Percentiles rank a stretch among this genome's conserved stretches.
Evolutionary conservation across 2,113 vertebrate species (phyloP).

Genomic region (Limnothrissa miodon): DNA sequence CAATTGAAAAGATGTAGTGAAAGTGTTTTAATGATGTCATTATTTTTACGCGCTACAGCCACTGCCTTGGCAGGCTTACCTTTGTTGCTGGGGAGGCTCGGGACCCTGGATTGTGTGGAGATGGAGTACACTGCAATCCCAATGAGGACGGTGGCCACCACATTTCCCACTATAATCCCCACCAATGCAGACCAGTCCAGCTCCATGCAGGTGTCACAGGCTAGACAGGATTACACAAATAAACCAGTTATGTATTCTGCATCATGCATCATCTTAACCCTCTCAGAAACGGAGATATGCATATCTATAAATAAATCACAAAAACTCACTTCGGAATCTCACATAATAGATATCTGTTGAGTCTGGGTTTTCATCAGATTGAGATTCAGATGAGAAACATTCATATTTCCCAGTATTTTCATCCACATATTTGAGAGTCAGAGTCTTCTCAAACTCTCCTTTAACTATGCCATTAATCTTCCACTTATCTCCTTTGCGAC

Average conservation of each 20-base stretch:
- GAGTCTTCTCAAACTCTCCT: no score
- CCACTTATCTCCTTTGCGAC: no score
- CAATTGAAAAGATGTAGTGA: no score
- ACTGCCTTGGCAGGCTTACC: constrained; percentile 44
- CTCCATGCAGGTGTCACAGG: constrained; percentile 64
- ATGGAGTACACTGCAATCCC: constrained; percentile 62
- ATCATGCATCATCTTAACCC: no score
- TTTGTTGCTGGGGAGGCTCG: constrained; percentile 43
- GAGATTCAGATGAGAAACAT: constrained; percentile 44
- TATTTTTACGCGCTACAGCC: no score
- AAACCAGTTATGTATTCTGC: not conserved
- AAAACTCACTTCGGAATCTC: constrained; percentile 63
- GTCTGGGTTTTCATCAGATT: fast-evolving
- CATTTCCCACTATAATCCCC: constrained; percentile 42
- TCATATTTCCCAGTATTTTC: fast-evolving
- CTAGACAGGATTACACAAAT: constrained; percentile 45
- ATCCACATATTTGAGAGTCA: not conserved
- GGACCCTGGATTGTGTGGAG: constrained; percentile 26
- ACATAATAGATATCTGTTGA: constrained; percentile 35
- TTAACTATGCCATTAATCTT: no score
- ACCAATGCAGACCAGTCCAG: fast-evolving
- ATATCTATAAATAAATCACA: not conserved
- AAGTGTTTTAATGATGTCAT: no score
- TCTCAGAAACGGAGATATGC: no score
- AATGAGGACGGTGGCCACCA: constrained; percentile 48